Evolutionary conservation across 2,113 vertebrate genomes (phyloP).

Genomic region (Ivindomyrus marchei): DNA sequence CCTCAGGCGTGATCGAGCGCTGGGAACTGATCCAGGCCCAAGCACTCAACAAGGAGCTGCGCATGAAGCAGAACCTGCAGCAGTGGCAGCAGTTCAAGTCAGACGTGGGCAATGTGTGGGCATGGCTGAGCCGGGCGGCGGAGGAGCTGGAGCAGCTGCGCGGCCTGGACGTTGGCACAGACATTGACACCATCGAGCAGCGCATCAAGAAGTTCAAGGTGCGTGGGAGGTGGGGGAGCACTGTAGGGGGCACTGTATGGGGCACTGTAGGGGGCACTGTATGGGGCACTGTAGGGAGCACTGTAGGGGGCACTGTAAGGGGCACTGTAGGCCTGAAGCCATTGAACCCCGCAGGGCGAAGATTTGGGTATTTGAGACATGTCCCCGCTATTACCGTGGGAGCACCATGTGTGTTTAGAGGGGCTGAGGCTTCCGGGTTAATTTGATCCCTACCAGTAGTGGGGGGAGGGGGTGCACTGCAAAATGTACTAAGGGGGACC

Average conservation of each 20-base stretch:
- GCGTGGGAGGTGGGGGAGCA: not conserved
- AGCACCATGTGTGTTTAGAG: not conserved
- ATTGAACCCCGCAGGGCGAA: not conserved
- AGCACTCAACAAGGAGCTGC: slow-evolving; percentile 83
- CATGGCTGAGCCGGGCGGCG: slow-evolving; percentile 76
- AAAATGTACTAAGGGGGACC: not conserved
- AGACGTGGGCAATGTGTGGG: slow-evolving; percentile 73
- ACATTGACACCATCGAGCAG: slow-evolving; percentile 78
- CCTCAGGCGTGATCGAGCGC: slow-evolving; percentile 86
- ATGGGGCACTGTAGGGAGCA: too few species aligned
- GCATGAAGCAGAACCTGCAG: slow-evolving; percentile 87
- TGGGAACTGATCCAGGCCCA: slow-evolving; percentile 97
- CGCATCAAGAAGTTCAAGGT: slow-evolving; percentile 94
- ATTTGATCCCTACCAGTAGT: not conserved
- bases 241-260: not conserved
- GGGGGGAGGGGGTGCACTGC: not conserved
- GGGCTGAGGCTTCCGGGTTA: not conserved
- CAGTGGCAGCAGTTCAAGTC: slow-evolving; percentile 92
- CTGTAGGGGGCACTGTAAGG: too few species aligned
- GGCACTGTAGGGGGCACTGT: too few species aligned
- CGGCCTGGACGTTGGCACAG: slow-evolving; percentile 70
- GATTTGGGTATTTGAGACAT: not conserved
- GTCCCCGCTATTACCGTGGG: not conserved
- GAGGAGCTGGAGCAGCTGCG: slow-evolving; percentile 76
- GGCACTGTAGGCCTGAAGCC: not conserved